phyloP scores from a whole-genome alignment of 2,888 invertebrate species.

The Metallyticus violacea region DNA sequence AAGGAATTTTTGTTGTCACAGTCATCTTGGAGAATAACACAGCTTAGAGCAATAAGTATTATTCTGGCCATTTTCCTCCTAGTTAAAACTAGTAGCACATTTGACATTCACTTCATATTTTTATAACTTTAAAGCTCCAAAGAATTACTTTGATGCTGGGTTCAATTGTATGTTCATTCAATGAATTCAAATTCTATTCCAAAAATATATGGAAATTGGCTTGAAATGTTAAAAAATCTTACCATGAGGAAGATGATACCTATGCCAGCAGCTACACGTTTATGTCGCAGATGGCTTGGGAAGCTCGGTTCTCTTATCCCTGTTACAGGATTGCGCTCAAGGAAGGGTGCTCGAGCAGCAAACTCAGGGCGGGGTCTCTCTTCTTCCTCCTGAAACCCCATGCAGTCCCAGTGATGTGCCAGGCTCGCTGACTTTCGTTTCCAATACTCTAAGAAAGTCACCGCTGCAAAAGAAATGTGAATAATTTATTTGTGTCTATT shows the following conservation, averaged over 20 bases:
- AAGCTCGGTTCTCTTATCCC: conserved; percentile 54
- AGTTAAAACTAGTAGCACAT: no score
- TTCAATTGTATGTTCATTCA: no score
- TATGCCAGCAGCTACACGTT: conserved; percentile 52
- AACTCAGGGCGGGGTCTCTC: conserved; percentile 56
- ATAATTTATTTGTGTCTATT: no score
- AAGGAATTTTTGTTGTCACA: no score
- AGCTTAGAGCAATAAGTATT: no score
- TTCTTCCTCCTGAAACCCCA: conserved; percentile 55
- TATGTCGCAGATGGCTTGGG: conserved; percentile 47
- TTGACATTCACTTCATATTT: no score
- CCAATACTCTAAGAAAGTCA: conserved; percentile 57
- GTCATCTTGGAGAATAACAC: no score
- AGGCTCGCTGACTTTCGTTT: conserved; percentile 54
- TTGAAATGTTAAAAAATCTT: conserved; percentile 9
- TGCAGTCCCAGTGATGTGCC: conserved; percentile 56
- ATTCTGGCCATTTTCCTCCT: no score
- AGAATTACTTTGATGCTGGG: no score
- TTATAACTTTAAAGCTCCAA: no score
- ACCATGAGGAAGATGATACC: conserved; percentile 55
- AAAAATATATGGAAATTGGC: no score
- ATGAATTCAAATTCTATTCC: no score
- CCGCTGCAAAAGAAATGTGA: conserved; percentile 45
- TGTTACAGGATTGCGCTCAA: conserved; percentile 54
- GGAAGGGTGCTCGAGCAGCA: conserved; percentile 50